Percentiles rank a stretch among this genome's conserved stretches.
phyloP scores from a whole-genome alignment of 2,113 vertebrate genomes.

The Thymallus thymallus region DNA sequence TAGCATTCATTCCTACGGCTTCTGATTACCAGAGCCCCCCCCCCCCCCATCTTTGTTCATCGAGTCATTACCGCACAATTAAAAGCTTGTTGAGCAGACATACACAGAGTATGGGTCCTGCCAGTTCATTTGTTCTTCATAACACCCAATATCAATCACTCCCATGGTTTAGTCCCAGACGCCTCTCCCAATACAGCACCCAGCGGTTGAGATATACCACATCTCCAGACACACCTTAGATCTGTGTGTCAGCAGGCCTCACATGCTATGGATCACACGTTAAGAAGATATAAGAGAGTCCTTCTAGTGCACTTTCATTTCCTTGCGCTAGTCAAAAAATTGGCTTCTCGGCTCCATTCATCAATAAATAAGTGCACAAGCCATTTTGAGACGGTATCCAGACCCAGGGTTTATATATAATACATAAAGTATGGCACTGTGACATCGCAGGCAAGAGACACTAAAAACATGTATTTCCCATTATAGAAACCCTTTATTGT shows the following conservation, averaged over 20 bases:
- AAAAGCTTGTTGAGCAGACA: slow-evolving; percentile 54
- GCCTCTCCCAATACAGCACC: not conserved
- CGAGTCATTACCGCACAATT: slow-evolving; percentile 56
- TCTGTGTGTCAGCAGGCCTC: not conserved
- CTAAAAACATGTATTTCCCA: too few relatives aligned
- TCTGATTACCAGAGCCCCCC: slow-evolving; percentile 32
- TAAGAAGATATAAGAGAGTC: not conserved
- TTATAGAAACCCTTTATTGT: too few relatives aligned
- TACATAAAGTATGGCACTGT: not conserved
- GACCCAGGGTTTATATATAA: not conserved
- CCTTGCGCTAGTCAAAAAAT: not conserved
- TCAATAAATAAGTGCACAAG: too few relatives aligned
- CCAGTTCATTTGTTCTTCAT: slow-evolving; percentile 61
- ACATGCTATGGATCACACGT: slow-evolving; percentile 9
- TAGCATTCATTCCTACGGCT: slow-evolving; percentile 20
- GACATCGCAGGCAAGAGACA: not conserved
- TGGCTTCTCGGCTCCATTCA: too few relatives aligned
- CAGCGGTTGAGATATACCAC: slow-evolving; percentile 10
- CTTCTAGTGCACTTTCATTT: not conserved
- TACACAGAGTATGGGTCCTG: slow-evolving; percentile 42
- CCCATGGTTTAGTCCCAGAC: slow-evolving; percentile 28
- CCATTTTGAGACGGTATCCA: too few relatives aligned
- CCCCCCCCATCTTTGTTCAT: slow-evolving; percentile 35
- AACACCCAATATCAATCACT: slow-evolving; percentile 64
- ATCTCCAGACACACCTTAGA: slow-evolving; percentile 19